Base-by-base conservation (phyloP, 1,140 invertebrate species). In the Lasaia peninsularis region DNA sequence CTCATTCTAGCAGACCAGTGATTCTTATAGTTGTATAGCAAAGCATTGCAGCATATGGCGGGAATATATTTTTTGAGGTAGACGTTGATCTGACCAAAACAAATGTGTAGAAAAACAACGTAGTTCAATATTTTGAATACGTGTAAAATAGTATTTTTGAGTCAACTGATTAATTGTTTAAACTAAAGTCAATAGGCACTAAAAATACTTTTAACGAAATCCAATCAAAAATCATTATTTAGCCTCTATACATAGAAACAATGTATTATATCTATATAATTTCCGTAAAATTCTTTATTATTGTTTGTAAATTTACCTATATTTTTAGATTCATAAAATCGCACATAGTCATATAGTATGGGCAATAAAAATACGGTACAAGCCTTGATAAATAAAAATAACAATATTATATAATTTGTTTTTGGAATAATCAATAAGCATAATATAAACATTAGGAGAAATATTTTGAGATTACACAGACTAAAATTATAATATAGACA, bases 41-140 rank as follows among this genome's bases (percentile, higher is more conserved):
- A 55, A 55, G 53, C 35, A 24, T 37, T 44, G 35, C 18, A 44
- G 28, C 21, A 40, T 44, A 40, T 40, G 52, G 37, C 37, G 11
- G 35, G 24, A 34, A 40, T 33, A 55, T 35, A 55, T 28, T 12
- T 54, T 54, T 40, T 54, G 52, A 54, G 52, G 52, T 54, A 54
- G 52, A 40, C 10, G 52, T 54, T 54, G 52, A 54, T 54, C 34
- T n/a, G 37, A 40, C 35, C 35, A 14, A 51, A 51, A 6, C 28
- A 28, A 28, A 28, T 51, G 24, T 31, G 21, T 51, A 7, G 21
- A 51, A 14, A 31, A 24, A 24, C 2, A 31, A 51, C 24, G 14
- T 18, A 24, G 21, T 51, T n/a, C 14, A 12, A 51, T 9, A 14
- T 28, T 31, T 28, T 32, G 1, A 5, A 51, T 51, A 32, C 14